These are phyloP conservation scores for Buceros bicornis DNA, from an alignment of 2,797 vertebrate genomes.

Conservation along the genomic window DNA sequence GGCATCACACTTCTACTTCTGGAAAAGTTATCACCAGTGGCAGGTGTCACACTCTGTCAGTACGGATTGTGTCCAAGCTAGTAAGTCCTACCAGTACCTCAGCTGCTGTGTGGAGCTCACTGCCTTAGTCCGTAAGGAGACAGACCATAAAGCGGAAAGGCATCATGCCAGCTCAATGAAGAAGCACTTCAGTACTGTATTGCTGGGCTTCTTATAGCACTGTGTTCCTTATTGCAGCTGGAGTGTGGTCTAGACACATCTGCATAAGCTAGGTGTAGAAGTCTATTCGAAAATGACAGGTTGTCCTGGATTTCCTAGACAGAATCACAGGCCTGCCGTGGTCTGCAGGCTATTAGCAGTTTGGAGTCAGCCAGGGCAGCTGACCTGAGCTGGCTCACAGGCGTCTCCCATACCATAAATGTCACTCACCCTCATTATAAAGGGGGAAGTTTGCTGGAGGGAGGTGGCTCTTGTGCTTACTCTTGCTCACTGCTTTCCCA, in stretches of 20 bases:
- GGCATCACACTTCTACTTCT: background rate
- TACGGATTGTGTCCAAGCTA: accelerated
- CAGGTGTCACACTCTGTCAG: background rate
- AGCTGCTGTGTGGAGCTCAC: background rate
- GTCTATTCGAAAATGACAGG: background rate
- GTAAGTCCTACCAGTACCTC: background rate
- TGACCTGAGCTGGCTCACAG: too few relatives aligned
- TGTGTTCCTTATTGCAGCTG: background rate
- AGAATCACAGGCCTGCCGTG: too few relatives aligned
- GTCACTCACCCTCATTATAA: too few relatives aligned
- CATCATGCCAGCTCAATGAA: background rate
- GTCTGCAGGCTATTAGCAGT: too few relatives aligned
- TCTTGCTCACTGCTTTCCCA: too few relatives aligned
- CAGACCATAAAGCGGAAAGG: background rate
- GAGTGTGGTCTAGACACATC: background rate
- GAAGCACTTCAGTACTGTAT: background rate
- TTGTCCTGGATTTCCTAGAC: background rate
- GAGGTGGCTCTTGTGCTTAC: too few relatives aligned
- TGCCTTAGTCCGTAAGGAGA: background rate
- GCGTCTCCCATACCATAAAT: too few relatives aligned
- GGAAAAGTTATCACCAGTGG: background rate
- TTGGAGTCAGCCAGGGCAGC: too few relatives aligned
- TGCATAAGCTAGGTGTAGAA: background rate
- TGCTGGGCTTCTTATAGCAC: background rate
- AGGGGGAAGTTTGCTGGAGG: too few relatives aligned